Conservation (phyloP, 2,797 vertebrate genomes). For the Paedocypris micromegethes region DNA sequence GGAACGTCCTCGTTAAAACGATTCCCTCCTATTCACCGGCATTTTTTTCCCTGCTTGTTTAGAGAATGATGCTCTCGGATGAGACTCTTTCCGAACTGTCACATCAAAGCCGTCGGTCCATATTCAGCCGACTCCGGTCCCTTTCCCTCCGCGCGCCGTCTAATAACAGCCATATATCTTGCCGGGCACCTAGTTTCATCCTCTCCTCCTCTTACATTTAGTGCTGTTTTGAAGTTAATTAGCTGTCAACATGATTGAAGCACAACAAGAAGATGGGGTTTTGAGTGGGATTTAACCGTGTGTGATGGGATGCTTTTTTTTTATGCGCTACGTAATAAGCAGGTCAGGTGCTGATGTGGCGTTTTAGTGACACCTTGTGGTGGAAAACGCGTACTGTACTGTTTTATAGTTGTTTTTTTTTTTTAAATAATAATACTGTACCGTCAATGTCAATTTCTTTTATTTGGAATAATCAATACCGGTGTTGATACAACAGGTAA, state of each 20-base stretch:
- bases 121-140: neutral
- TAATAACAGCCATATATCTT: neutral
- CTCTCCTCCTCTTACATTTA: constrained; percentile 10
- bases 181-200: neutral
- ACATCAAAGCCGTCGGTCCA: constrained; percentile 16
- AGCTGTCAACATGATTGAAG: constrained; percentile 19
- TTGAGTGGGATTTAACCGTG: neutral
- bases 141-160: neutral
- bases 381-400: neutral
- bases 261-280: neutral
- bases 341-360: neutral
- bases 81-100: constrained; percentile 12
- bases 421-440: neutral
- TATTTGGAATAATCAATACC: too few relatives aligned
- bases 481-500: too few relatives aligned
- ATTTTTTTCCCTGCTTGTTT: neutral
- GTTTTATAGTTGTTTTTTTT: neutral
- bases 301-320: neutral
- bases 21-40: too few relatives aligned
- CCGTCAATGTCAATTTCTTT: neutral
- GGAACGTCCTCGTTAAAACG: too few relatives aligned
- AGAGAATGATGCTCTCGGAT: neutral
- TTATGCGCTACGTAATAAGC: neutral
- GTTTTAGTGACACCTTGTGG: constrained; percentile 29
- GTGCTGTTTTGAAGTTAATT: constrained; percentile 20